Percentiles rank a stretch among this genome's conserved stretches.
Conservation (phyloP, 2,888 invertebrate genomes). For the Lepidocyrtoides sp. region DNA sequence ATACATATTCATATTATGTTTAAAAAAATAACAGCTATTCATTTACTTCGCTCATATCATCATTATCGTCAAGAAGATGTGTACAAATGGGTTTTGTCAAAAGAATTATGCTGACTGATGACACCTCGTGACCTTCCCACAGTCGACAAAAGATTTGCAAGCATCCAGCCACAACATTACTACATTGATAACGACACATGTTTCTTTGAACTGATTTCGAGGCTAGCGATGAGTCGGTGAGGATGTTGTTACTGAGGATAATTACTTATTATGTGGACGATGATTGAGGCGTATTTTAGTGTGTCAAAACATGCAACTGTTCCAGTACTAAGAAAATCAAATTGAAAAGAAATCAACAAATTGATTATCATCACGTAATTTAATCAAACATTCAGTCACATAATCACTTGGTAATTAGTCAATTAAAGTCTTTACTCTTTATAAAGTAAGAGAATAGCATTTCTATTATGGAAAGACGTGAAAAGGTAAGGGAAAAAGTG, state of each 20-base stretch:
- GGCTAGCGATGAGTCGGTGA: neutral
- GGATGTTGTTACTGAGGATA: neutral
- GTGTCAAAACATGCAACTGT: neutral
- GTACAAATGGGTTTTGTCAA: constrained; percentile 50
- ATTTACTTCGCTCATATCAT: no score
- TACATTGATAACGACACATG: neutral
- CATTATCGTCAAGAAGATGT: constrained; percentile 23
- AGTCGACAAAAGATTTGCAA: constrained; percentile 25
- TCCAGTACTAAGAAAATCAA: neutral
- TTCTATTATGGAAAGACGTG: no score
- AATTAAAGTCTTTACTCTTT: neutral
- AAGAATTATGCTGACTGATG: constrained; percentile 53
- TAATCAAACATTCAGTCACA: neutral
- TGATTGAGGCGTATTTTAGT: neutral
- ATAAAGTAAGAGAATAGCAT: no score
- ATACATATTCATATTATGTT: neutral
- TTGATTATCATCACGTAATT: neutral
- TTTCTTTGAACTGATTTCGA: neutral
- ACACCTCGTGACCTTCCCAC: constrained; percentile 57
- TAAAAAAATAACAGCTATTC: neutral
- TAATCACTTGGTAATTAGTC: neutral
- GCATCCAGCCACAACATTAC: neutral
- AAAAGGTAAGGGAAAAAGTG: no score
- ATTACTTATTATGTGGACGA: neutral
- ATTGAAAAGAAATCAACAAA: neutral